These are phyloP conservation scores for Leptopilina clavipes DNA, from an alignment of 1,140 invertebrate genomes.

Conservation along the genomic window DNA sequence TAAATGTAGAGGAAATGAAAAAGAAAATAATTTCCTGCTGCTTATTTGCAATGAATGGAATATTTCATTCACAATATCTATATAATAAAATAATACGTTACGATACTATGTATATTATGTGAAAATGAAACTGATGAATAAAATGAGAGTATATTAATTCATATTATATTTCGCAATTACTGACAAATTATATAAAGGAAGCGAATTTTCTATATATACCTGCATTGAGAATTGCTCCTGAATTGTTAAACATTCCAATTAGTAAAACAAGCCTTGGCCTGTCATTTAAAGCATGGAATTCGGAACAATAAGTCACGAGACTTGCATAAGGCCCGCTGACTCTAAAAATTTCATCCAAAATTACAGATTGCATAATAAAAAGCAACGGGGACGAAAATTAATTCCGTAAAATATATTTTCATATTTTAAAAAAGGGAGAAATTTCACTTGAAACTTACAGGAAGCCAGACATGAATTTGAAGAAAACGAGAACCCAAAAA, in stretches of 20 bases:
- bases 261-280: slow-evolving; percentile 79
- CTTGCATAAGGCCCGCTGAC: slow-evolving; percentile 84
- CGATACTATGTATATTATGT: background rate
- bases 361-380: too few species aligned
- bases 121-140: background rate
- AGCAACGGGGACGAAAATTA: too few species aligned
- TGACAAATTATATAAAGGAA: slow-evolving; percentile 1
- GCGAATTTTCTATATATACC: slow-evolving; percentile 52
- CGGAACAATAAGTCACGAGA: slow-evolving; percentile 81
- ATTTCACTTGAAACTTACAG: slow-evolving; percentile 77
- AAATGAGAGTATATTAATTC: background rate
- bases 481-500: slow-evolving; percentile 81
- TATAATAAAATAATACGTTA: background rate
- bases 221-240: slow-evolving; percentile 65
- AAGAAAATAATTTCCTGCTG: slow-evolving; percentile 11
- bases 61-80: background rate
- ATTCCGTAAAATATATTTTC: too few species aligned
- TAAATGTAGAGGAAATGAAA: background rate
- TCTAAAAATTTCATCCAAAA: slow-evolving; percentile 66
- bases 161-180: background rate
- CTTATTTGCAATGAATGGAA: background rate
- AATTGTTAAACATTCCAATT: slow-evolving; percentile 75
- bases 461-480: slow-evolving; percentile 85
- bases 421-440: background rate
- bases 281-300: slow-evolving; percentile 79